Evolutionary conservation across 2,113 vertebrate species (phyloP).

Genomic region (Chaenogobius annularis): DNA sequence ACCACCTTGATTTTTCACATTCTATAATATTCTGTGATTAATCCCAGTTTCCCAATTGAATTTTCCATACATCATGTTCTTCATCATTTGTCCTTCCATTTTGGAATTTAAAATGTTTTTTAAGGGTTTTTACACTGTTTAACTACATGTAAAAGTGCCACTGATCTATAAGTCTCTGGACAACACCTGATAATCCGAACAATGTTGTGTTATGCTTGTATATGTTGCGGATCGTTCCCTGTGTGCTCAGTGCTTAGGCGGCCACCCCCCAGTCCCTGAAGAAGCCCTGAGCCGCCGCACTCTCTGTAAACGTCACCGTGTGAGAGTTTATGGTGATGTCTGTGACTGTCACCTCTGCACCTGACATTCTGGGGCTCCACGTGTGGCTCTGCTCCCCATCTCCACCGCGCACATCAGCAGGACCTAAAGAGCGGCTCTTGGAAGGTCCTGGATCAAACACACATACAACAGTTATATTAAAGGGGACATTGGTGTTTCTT

Average conservation of each 20-base stretch:
- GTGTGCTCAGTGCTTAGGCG: constrained; percentile 71
- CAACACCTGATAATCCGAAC: constrained; percentile 1
- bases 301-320: constrained; percentile 96
- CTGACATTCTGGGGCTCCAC: constrained; percentile 57
- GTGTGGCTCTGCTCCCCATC: constrained; percentile 43
- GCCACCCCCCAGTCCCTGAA: constrained; percentile 86
- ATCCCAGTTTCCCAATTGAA: too few relatives aligned
- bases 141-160: constrained; percentile 54
- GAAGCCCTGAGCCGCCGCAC: constrained; percentile 90
- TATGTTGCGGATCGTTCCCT: background rate
- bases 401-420: background rate
- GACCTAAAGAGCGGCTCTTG: constrained; percentile 40
- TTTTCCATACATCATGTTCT: too few relatives aligned
- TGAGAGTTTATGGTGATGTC: constrained; percentile 96
- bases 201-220: background rate
- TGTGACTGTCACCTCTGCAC: constrained; percentile 91
- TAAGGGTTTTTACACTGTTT: too few relatives aligned
- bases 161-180: constrained; percentile 9
- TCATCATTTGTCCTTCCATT: too few relatives aligned
- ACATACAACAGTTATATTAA: background rate
- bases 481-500: too few relatives aligned
- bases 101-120: too few relatives aligned
- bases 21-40: too few relatives aligned
- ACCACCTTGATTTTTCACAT: too few relatives aligned
- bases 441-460: constrained; percentile 44